phyloP scores from a whole-genome alignment of 2,888 invertebrate species.

The Ommatoiulus sabulosus region DNA sequence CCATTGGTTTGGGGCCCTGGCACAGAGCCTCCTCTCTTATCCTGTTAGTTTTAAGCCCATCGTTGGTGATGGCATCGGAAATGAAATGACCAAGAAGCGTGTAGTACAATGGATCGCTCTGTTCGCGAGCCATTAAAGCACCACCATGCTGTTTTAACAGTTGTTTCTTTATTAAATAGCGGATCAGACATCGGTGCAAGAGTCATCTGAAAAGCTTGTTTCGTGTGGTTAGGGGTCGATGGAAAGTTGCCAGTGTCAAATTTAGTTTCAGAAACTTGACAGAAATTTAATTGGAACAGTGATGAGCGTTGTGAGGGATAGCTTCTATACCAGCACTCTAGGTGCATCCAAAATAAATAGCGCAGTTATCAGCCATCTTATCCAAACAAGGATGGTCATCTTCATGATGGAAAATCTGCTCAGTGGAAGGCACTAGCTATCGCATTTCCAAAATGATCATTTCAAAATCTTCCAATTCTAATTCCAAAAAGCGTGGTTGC shows the following conservation, averaged over 20 bases:
- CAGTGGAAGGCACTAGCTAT: no score
- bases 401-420: no score
- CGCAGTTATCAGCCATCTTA: no score
- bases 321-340: no score
- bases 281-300: background rate
- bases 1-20: background rate
- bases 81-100: background rate
- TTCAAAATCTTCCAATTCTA: no score
- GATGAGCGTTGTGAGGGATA: background rate
- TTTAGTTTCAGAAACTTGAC: background rate
- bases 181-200: background rate
- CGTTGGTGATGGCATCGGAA: background rate
- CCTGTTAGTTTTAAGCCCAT: constrained; percentile 34
- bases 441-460: no score
- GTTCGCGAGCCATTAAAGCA: background rate
- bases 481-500: no score
- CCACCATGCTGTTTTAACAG: background rate
- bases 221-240: background rate
- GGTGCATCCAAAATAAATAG: no score
- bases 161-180: constrained; percentile 11
- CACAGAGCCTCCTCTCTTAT: background rate
- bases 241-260: background rate
- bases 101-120: background rate
- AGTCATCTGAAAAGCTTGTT: background rate
- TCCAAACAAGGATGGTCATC: no score